A percentile compares a stretch with the other conserved stretches of the same genome.
phyloP scores from a whole-genome alignment of 2,113 vertebrate genomes.

The Agapornis roseicollis region DNA sequence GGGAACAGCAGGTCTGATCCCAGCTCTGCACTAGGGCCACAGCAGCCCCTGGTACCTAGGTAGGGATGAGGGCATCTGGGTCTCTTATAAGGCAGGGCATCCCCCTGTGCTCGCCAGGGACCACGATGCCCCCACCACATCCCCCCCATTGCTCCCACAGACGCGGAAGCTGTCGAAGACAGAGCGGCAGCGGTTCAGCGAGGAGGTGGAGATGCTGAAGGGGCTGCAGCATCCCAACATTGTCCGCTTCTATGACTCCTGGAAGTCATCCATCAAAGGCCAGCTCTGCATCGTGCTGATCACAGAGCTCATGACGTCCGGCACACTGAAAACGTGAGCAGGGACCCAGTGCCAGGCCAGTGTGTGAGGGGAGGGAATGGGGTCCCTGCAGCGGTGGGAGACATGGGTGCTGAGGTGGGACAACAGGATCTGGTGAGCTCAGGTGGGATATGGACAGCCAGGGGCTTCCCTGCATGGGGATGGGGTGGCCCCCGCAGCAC shows the following conservation, averaged over 20 bases:
- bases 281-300: conserved; percentile 91
- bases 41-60: rapidly evolving
- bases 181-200: conserved; percentile 88
- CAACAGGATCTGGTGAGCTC: background rate
- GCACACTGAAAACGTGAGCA: conserved; percentile 94
- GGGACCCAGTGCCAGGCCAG: background rate
- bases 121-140: rapidly evolving
- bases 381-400: background rate
- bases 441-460: background rate
- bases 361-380: rapidly evolving
- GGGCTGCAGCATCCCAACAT: conserved; percentile 95
- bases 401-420: rapidly evolving
- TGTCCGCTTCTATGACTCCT: conserved; percentile 94
- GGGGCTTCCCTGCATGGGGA: background rate
- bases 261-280: conserved; percentile 86
- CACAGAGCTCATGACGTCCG: conserved; percentile 95
- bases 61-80: rapidly evolving
- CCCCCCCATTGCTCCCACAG: conserved; percentile 55
- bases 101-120: rapidly evolving
- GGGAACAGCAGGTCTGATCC: background rate
- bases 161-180: conserved; percentile 83
- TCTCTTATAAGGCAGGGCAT: background rate
- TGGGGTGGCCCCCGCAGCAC: rapidly evolving
- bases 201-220: conserved; percentile 96
- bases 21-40: rapidly evolving